Evolutionary conservation across 2,888 invertebrate genomes (phyloP), one percentile per base, ranked within the genome.

Genomic region (Dolichomitus sp.): DNA sequence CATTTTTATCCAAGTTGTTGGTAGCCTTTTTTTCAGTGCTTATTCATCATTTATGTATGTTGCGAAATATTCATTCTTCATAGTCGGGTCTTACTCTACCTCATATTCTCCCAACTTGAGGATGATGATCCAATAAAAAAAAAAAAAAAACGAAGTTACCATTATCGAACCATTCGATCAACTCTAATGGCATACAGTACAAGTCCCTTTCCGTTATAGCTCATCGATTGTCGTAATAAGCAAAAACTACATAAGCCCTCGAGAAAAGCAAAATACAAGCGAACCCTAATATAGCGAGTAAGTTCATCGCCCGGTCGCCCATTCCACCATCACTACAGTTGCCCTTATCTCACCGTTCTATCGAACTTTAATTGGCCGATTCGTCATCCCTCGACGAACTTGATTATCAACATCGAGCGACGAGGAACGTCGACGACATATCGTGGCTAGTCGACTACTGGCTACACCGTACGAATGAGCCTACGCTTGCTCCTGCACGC

Each of bases 351-450:
- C 87, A 84, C 86, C 89, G 87, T 88, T 89, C 90, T 91, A 93
- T 93, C 91, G 91, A 89, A 90, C 91, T 92, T 91, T 93, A 93
- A 93, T 93, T 93, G 92, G 92, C 87, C 91, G 91, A 93, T 93
- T 93, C 93, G 93, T 93, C 93, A 93, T 93, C 91, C 91, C 90
- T 89, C 89, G 88, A 91, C 90, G 91, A 93, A 92, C 92, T 92
- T 91, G 92, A 93, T 93, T 93, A 93, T 93, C 92, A 92, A 91
- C 88, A 90, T 89, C 89, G 89, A 89, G 85, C 86, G 81, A 85
- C 87, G 89, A 87, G 90, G 73, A 77, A 69, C 65, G 80, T 80
- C 85, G 76, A 91, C 89, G 90, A 87, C 88, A 86, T 91, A 91
- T 91, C 91, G 89, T 89, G 87, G 87, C 81, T 84, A 59, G 75